These are phyloP conservation scores for Rhadinocentrus ornatus DNA, from an alignment of 2,797 vertebrate genomes.

Conservation along the genomic window DNA sequence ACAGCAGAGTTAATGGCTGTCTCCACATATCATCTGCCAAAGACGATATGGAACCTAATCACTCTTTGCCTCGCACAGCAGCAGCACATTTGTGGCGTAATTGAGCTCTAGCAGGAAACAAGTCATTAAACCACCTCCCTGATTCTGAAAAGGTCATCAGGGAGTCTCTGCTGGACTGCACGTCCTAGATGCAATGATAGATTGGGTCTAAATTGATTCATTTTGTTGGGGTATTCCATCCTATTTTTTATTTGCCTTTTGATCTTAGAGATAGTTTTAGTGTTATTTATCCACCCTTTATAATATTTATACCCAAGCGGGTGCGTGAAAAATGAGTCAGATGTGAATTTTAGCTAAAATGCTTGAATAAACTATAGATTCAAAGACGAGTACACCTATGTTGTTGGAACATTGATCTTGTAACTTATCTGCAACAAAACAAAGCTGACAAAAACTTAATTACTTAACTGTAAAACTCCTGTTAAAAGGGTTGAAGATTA, in stretches of 20 bases:
- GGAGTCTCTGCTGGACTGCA: constrained; percentile 26
- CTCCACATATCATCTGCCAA: constrained; percentile 55
- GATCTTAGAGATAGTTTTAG: not conserved
- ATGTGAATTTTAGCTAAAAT: not conserved
- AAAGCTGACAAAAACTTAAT: not conserved
- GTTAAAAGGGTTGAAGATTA: not conserved
- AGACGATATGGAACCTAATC: constrained; percentile 46
- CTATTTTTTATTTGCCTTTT: not conserved
- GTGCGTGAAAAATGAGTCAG: too few species aligned
- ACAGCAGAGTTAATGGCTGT: constrained; percentile 45
- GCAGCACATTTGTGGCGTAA: constrained; percentile 29
- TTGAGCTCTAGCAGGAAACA: constrained; percentile 64
- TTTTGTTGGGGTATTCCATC: constrained; percentile 3
- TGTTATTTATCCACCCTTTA: not conserved
- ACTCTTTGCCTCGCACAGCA: constrained; percentile 35
- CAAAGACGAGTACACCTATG: not conserved
- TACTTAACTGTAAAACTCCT: too few species aligned
- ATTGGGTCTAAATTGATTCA: constrained; percentile 19
- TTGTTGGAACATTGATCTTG: not conserved
- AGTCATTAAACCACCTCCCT: constrained; percentile 68
- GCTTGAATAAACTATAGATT: not conserved
- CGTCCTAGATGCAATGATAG: constrained; percentile 15
- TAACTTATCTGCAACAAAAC: not conserved
- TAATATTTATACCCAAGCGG: not conserved
- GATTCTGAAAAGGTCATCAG: constrained; percentile 38